phyloP scores from a whole-genome alignment of 2,113 vertebrate genomes.

The Eurystomus gularis region DNA sequence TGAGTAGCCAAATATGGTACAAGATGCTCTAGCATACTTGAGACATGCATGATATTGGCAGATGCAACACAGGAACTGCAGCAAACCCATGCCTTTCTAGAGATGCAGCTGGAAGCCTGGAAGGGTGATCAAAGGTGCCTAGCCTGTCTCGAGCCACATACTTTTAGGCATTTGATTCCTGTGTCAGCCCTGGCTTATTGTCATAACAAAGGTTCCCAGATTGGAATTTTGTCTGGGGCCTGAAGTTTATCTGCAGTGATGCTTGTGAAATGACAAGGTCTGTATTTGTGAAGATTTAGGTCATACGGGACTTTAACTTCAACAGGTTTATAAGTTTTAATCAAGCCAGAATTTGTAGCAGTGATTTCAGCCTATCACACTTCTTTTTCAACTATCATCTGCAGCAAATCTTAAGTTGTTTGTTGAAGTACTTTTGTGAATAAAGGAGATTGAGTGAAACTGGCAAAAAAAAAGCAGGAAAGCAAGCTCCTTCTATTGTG shows the following conservation, averaged over 20 bases:
- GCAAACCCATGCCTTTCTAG: background rate
- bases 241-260: background rate
- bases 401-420: background rate
- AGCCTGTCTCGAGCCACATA: background rate
- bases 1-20: background rate
- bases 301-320: background rate
- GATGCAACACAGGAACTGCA: background rate
- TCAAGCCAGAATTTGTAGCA: background rate
- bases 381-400: background rate
- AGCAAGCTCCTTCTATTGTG: background rate
- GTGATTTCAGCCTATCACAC: background rate
- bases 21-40: background rate
- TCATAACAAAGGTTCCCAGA: background rate
- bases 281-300: background rate
- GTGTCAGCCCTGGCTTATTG: background rate
- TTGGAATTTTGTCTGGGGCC: background rate
- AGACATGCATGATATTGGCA: background rate
- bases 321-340: background rate
- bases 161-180: background rate
- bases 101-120: background rate
- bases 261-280: background rate
- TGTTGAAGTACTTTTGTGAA: background rate
- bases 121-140: background rate
- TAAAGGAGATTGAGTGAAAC: background rate
- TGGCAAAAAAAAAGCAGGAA: background rate